phyloP scores from a whole-genome alignment of 1,140 invertebrate species.

The Globodera ellingtonae region DNA sequence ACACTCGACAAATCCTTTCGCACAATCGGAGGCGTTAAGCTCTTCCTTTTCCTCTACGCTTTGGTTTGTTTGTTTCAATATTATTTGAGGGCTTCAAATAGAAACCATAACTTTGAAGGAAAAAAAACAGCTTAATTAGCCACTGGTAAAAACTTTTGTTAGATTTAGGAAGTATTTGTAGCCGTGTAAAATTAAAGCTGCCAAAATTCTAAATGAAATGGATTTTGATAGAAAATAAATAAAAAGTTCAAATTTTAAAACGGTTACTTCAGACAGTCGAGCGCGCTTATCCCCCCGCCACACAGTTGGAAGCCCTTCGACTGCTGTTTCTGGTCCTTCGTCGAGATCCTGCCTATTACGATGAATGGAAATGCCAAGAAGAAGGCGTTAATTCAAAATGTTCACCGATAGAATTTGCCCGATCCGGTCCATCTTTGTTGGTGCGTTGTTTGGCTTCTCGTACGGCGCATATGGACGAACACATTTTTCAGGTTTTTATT shows the following conservation, averaged over 20 bases:
- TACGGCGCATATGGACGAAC: conserved; percentile 34
- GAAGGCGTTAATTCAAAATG: not conserved
- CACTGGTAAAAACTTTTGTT: not conserved
- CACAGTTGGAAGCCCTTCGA: conserved; percentile 35
- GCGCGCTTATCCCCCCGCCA: conserved; percentile 12
- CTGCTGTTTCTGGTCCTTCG: conserved; percentile 40
- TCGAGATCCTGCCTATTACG: conserved; percentile 42
- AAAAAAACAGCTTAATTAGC: not conserved
- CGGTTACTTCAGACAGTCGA: conserved; percentile 44
- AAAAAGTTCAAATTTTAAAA: too few relatives aligned
- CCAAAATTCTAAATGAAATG: too few relatives aligned
- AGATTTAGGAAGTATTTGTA: not conserved
- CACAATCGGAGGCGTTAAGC: conserved; percentile 46
- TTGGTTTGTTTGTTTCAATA: conserved; percentile 41
- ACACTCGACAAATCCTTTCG: conserved; percentile 43
- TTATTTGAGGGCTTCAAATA: too few relatives aligned
- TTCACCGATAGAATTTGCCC: not conserved
- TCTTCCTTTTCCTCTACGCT: conserved; percentile 50
- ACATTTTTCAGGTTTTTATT: conserved; percentile 31
- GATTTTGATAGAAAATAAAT: too few relatives aligned
- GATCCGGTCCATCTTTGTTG: conserved; percentile 25
- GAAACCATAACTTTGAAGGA: too few relatives aligned
- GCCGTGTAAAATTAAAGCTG: too few relatives aligned
- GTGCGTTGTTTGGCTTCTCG: conserved; percentile 42
- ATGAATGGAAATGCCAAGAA: conserved; percentile 25